Evolutionary conservation across 2,797 vertebrate species (phyloP).

Genomic region (Enteromius treurensis): DNA sequence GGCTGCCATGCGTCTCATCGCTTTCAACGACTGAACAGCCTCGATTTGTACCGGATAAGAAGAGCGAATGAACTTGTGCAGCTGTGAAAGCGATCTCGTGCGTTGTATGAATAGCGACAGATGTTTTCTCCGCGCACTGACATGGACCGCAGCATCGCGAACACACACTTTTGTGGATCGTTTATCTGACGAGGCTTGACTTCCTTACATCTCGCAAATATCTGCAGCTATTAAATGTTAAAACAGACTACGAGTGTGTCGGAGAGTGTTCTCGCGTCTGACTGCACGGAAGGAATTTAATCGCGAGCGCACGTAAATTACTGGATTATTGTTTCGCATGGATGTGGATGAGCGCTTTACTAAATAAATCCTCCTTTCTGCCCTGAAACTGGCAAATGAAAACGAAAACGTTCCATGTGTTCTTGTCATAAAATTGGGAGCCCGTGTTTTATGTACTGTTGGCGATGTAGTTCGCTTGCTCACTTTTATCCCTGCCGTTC

Average conservation of each 20-base stretch:
- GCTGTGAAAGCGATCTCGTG: conserved; percentile 28
- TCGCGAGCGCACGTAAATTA: conserved; percentile 56
- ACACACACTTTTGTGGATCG: conserved; percentile 70
- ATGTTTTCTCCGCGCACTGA: conserved; percentile 62
- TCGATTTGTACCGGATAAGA: conserved; percentile 29
- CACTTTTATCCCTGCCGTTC: conserved; percentile 79
- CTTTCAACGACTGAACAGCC: conserved; percentile 20
- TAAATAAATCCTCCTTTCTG: conserved; percentile 71
- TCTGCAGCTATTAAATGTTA: conserved; percentile 4
- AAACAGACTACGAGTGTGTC: conserved; percentile 18
- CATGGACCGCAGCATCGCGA: conserved; percentile 68
- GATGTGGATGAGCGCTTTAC: conserved; percentile 59
- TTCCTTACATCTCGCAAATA: neutral
- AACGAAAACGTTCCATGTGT: conserved; percentile 74
- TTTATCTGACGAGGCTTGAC: conserved; percentile 47
- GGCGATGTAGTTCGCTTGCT: conserved; percentile 82
- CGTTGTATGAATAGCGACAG: conserved; percentile 23
- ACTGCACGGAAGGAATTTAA: conserved; percentile 65
- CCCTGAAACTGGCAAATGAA: conserved; percentile 78
- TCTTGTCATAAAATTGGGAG: conserved; percentile 75
- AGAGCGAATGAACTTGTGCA: conserved; percentile 40
- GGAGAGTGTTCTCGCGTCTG: conserved; percentile 57
- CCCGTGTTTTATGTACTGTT: conserved; percentile 77
- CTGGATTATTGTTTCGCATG: conserved; percentile 48
- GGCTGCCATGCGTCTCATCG: conserved; percentile 20